Percentiles rank a stretch among this genome's conserved stretches.
Evolutionary conservation across 2,888 invertebrate genomes (phyloP).

Genomic region (Eucriotettix oculatus): DNA sequence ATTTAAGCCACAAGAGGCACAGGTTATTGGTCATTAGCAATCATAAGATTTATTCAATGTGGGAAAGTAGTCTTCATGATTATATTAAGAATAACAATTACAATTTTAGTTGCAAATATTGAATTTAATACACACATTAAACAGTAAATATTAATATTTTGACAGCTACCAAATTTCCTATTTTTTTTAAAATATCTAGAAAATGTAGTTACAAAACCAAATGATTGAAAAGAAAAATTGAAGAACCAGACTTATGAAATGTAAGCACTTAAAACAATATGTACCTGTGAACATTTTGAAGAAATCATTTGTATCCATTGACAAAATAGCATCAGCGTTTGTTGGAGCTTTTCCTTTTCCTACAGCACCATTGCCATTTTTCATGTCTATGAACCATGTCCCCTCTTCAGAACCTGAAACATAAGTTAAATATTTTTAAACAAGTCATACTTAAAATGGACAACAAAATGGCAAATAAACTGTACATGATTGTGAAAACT

Average conservation of each 20-base stretch:
- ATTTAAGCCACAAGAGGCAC: too few relatives aligned
- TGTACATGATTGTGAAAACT: too few relatives aligned
- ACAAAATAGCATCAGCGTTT: slow-evolving; percentile 65
- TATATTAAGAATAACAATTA: too few relatives aligned
- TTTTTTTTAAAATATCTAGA: background rate
- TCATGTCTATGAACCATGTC: slow-evolving; percentile 75
- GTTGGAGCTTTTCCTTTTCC: slow-evolving; percentile 58
- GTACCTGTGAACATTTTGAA: slow-evolving; percentile 62
- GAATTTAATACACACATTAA: too few relatives aligned
- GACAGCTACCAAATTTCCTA: slow-evolving; percentile 13
- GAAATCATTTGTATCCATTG: slow-evolving; percentile 65
- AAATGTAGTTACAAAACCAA: too few relatives aligned
- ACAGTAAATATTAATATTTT: too few relatives aligned
- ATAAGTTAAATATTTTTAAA: background rate
- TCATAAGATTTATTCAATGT: too few relatives aligned
- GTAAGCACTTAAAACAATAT: background rate
- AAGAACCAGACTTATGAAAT: background rate
- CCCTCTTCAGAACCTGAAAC: slow-evolving; percentile 46
- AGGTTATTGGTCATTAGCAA: too few relatives aligned
- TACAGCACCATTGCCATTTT: slow-evolving; percentile 63
- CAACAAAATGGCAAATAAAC: too few relatives aligned
- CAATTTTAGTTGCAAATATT: too few relatives aligned
- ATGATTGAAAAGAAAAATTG: background rate
- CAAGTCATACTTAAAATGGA: too few relatives aligned
- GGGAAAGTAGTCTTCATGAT: too few relatives aligned